Conservation (phyloP, 1,140 invertebrate genomes). For the Araneus ventricosus region DNA sequence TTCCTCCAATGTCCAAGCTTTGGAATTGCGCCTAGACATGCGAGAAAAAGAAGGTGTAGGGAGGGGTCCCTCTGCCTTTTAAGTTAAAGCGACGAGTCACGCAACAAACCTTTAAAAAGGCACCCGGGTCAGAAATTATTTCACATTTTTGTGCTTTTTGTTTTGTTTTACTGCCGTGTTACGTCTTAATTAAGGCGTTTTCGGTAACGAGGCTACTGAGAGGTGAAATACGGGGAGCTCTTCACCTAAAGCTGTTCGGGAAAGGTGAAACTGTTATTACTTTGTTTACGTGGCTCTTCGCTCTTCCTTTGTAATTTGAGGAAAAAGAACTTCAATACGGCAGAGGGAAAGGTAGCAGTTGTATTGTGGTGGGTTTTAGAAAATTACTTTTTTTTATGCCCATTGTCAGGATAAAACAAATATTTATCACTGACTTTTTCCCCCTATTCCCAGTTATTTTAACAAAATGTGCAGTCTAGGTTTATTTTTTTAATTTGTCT, state of each 20-base stretch:
- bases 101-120: conserved; percentile 24
- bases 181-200: conserved; percentile 61
- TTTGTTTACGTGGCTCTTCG: background rate
- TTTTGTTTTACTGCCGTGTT: conserved; percentile 24
- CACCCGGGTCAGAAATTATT: background rate
- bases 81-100: conserved; percentile 63
- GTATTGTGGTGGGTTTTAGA: background rate
- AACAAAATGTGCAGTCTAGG: too few species aligned
- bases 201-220: conserved; percentile 43
- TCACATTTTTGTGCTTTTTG: conserved; percentile 20
- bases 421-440: background rate
- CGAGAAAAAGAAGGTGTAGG: conserved; percentile 26
- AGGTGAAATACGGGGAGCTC: conserved; percentile 32
- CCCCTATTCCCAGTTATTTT: too few species aligned
- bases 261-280: conserved; percentile 10
- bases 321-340: background rate
- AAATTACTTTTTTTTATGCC: background rate
- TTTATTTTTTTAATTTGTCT: too few species aligned
- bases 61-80: background rate
- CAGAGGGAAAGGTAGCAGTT: background rate
- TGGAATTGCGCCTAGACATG: conserved; percentile 26
- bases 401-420: background rate
- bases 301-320: background rate
- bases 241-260: background rate
- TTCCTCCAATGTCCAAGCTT: background rate